Percentiles rank a stretch among this genome's conserved stretches.
Evolutionary conservation across 2,888 invertebrate genomes (phyloP).

Genomic region (Anarsia innoxiella): DNA sequence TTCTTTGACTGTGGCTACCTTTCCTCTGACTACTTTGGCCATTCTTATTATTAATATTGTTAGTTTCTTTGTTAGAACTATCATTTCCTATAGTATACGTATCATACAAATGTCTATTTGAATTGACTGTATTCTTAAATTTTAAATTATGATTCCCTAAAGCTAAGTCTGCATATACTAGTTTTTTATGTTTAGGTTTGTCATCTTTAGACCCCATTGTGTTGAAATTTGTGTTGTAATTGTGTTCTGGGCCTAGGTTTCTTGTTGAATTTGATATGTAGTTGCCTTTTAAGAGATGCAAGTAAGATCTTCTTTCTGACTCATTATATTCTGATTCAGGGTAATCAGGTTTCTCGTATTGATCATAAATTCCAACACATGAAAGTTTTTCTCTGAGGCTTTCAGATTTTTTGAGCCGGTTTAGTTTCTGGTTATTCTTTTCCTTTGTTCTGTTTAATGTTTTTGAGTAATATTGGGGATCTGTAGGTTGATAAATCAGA

Average conservation of each 20-base stretch:
- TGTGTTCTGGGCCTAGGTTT: conserved; percentile 54
- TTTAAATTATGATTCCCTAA: conserved; percentile 74
- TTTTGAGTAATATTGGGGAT: conserved; percentile 63
- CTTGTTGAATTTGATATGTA: conserved; percentile 70
- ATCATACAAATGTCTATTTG: conserved; percentile 72
- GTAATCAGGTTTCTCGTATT: conserved; percentile 65
- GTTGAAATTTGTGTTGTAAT: conserved; percentile 48
- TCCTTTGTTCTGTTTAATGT: conserved; percentile 67
- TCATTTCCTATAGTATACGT: conserved; percentile 63
- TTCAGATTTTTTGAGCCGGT: conserved; percentile 68
- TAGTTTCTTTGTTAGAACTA: conserved; percentile 57
- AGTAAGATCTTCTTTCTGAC: conserved; percentile 60
- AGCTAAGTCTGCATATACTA: conserved; percentile 72
- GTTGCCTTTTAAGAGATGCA: conserved; percentile 64
- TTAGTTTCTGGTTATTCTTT: conserved; percentile 61
- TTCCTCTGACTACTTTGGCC: conserved; percentile 49
- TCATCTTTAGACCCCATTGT: conserved; percentile 58
- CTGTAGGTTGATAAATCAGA: conserved; percentile 60
- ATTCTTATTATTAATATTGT: conserved; percentile 57
- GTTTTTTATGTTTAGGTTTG: conserved; percentile 65
- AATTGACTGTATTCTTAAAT: conserved; percentile 75
- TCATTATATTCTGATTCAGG: conserved; percentile 64
- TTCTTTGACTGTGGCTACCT: conserved; percentile 43
- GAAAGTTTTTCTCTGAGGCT: conserved; percentile 67
- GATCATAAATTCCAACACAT: conserved; percentile 67